Evolutionary conservation across 2,797 vertebrate genomes (phyloP), one percentile per base, ranked within the genome.

Genomic region (Gorsachius magnificus): DNA sequence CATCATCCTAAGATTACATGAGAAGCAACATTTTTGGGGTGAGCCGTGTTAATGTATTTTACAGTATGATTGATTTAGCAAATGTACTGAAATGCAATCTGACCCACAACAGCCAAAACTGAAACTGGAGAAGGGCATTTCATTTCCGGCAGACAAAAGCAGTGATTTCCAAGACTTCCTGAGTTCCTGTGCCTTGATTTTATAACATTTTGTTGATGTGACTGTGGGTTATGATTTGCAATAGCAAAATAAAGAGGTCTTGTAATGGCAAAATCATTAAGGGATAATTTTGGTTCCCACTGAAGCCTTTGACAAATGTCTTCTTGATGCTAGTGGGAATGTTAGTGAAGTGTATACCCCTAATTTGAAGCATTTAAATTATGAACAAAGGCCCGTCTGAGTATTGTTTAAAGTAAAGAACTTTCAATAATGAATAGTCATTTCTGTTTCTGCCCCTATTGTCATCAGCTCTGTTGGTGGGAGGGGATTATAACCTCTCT

Each of bases 61-160:
- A 57, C 97, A 98, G 96, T 51, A 87, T 97, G 97, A 97, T 96
- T 94, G 97, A 94, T 97, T 97, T 97, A 95, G 69, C 97, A 97
- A 92, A 69, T 24, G 60, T 91, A 33, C 10, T 57, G 93, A 83
- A 91, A 29, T 58, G 11, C 17, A 41, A 16, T 45, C 61, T 88
- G 91, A 45, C 45, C 86, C 26, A 6, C 92, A 26, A 54, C 38
- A 60, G 93, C 93, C 94, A 93, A 90, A 63, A 9, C 66, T 89
- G 96, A 94, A 88, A 94, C 50, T 33, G 5, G 80, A 96, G 94
- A 78, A 90, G 75, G 45, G 19, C 10, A 68, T 96, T 97, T 97
- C 74, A 54, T 97, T 96, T 93, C 69, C 38, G 45, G 78, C 76
- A 86, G 85, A 94, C 79, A 89, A 88, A 94, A 92, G 77, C 13